Base-by-base conservation (phyloP, 2,888 invertebrate species). In the Cephus spinipes region DNA sequence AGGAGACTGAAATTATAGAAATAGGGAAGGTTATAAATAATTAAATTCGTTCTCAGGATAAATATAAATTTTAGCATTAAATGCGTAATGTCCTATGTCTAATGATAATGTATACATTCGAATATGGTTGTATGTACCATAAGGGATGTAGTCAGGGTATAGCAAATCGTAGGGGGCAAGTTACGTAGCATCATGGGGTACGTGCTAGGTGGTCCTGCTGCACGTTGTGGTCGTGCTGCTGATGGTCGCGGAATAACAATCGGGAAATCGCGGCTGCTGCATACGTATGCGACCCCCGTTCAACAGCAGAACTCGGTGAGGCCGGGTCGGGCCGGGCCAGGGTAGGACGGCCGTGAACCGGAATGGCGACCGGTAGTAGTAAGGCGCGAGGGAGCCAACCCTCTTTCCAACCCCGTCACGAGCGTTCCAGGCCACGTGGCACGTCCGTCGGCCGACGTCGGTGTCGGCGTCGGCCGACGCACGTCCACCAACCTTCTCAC, bases 1-100 rank as follows among this genome's bases (percentile, higher is more conserved):
- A 94, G 77, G 97, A 96, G 83, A 97, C 97, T 97, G 93, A 81
- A 91, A 91, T 88, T 83, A 89, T 89, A 86, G 79, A 77, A 69
- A 80, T 69, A 40, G 15, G 15, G 40, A 40, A 40, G 40, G 1
- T 40, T 40, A 40, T 40, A 15, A 40, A 40, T 15, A 6, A 40
- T 40, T 40, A 15, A 4, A 40, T 15, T 15, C 15, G 15, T 1
- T 40, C 15, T 15, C 40, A 40, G 40, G 15, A 2, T 15, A 15
- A 15, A 15, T 40, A 6, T 15, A 15, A 40, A 15, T 40, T 40
- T 40, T 40, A 15, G 15, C 15, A 4, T 40, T 40, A 40, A 40
- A 40, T 40, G 15, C 4, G 15, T 15, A 40, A 15, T 40, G 15
- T 6, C 15, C 40, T 15, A 15, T 15, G 40, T 40, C 40, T 40